phyloP scores from a whole-genome alignment of 2,113 vertebrate genomes.

The Takifugu bimaculatus region DNA sequence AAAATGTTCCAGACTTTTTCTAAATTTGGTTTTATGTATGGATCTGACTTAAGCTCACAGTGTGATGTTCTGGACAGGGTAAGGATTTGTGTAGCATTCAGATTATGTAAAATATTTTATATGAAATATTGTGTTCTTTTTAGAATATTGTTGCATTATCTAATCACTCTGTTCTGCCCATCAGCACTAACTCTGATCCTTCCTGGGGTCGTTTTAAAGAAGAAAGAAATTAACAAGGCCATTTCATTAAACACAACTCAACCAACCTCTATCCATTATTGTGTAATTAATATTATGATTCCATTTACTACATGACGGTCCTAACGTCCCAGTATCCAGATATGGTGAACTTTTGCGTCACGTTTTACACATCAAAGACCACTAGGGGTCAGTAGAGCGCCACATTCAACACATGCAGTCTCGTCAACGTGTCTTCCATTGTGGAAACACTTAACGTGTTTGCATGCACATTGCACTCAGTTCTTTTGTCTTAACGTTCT shows the following conservation, averaged over 20 bases:
- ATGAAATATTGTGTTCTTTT: not conserved
- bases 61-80: no score
- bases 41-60: no score
- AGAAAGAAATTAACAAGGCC: not conserved
- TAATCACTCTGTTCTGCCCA: no score
- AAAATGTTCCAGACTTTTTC: no score
- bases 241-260: not conserved
- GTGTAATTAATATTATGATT: not conserved
- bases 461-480: not conserved
- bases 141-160: not conserved
- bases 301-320: no score
- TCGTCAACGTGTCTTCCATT: not conserved
- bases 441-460: not conserved
- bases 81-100: no score
- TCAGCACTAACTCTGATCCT: no score
- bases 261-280: not conserved
- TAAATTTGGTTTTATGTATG: no score
- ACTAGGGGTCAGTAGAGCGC: slow-evolving; percentile 47
- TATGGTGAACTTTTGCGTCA: no score
- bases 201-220: not conserved
- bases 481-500: slow-evolving; percentile 13
- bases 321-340: no score
- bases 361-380: slow-evolving; percentile 8
- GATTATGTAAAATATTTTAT: no score
- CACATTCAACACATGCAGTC: not conserved